Evolutionary conservation across 2,113 vertebrate species (phyloP), one percentile per base, ranked within the genome.

Genomic region (Chiloscyllium plagiosum): DNA sequence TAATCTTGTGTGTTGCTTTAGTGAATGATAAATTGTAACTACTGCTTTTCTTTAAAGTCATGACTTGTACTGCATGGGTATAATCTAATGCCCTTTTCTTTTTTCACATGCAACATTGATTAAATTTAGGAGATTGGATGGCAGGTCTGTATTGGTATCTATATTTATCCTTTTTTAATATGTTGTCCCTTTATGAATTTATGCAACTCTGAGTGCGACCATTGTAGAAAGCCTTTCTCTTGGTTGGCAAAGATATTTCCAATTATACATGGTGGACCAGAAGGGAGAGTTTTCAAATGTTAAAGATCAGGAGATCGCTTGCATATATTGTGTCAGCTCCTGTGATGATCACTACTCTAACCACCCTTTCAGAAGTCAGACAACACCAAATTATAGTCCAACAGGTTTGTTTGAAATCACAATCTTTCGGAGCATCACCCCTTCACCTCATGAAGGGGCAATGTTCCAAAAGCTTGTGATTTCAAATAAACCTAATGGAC

Each of bases 71-170:
- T 65, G n/a, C 29, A 65, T 66, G 33, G 89, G 65, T 72, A 72
- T 52, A 50, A 47, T 95, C 94, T 95, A 95, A 95, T 52, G 47
- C 68, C 68, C 94, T 95, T 95, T 95, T 95, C 94, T 95, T 66
- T 95, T 76, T 95, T 24, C 94, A 95, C 94, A 95, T 95, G 94
- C 94, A 95, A 95, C 94, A 33, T 72, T 95, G 94, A 95, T 76
- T 76, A 72, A 95, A 95, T 95, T 95, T 95, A 95, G 94, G 94
- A 95, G 94, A 95, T 95, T 72, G 94, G 69, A 95, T 95, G 68
- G 94, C 94, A 95, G 94, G 94, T 95, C 69, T 95, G 94, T 95
- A 95, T 50, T 33, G 50, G 19, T 72, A 10, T 76, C 47, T 72
- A 42, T 72, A 69, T 69, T 95, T 89, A 90, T 90, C 52, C 42